Conservation (phyloP, 2,113 vertebrate species). For the Notarius quadriscutis region DNA sequence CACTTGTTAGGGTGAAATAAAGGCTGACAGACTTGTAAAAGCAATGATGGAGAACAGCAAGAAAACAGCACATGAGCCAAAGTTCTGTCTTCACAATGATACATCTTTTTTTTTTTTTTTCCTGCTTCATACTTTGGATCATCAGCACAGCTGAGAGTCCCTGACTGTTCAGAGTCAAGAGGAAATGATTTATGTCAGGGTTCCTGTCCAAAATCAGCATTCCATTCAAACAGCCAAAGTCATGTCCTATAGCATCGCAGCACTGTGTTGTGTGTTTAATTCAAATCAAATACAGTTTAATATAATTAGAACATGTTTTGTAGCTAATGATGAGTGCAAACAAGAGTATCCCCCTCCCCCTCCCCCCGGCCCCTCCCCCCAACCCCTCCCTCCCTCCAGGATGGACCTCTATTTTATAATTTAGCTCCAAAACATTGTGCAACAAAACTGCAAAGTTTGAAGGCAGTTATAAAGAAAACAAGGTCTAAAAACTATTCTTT, state of each 20-base stretch:
- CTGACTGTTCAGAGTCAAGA: neutral
- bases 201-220: neutral
- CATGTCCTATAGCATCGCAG: neutral
- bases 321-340: neutral
- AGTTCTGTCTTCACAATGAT: neutral
- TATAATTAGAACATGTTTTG: neutral
- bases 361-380: too few relatives aligned
- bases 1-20: neutral
- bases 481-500: neutral
- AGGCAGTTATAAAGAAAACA: neutral
- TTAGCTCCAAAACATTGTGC: neutral
- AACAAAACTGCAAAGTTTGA: neutral
- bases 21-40: conserved; percentile 14
- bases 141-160: neutral
- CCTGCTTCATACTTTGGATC: neutral
- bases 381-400: neutral
- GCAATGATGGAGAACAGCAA: neutral
- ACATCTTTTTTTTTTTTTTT: neutral
- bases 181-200: neutral
- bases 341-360: too few relatives aligned
- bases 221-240: neutral
- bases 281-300: neutral
- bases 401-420: neutral
- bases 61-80: conserved; percentile 3
- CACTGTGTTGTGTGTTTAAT: neutral